Conservation (phyloP, 2,888 invertebrate species). For the Luperina testacea region DNA sequence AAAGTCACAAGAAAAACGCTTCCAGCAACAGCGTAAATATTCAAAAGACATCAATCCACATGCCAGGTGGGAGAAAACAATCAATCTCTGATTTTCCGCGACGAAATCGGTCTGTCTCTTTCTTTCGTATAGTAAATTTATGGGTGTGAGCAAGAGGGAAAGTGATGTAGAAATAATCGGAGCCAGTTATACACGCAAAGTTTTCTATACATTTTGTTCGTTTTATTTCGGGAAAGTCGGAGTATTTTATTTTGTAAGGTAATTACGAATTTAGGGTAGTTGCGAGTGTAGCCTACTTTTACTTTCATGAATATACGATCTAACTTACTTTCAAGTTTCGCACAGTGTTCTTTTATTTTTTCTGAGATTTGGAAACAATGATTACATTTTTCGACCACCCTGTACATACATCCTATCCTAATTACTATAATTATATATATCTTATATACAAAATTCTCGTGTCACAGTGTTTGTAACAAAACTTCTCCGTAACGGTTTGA, state of each 20-base stretch:
- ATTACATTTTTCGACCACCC: background rate
- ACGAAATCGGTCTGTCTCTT: constrained; percentile 62
- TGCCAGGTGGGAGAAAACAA: constrained; percentile 72
- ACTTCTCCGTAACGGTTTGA: too few species aligned
- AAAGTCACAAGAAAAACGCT: constrained; percentile 54
- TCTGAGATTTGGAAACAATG: background rate
- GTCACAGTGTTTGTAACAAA: too few species aligned
- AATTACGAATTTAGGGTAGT: constrained; percentile 44
- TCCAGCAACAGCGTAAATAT: constrained; percentile 66
- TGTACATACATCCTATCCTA: background rate
- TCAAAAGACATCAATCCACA: constrained; percentile 73
- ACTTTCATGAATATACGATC: background rate
- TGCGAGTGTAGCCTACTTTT: constrained; percentile 9
- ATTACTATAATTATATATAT: too few species aligned
- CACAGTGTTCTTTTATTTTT: background rate
- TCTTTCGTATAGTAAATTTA: constrained; percentile 49
- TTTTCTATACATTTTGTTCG: constrained; percentile 45
- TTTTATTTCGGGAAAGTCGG: constrained; percentile 23
- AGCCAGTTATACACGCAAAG: constrained; percentile 43
- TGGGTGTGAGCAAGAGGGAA: constrained; percentile 56
- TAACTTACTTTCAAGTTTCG: background rate
- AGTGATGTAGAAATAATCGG: constrained; percentile 69
- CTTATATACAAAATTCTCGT: too few species aligned
- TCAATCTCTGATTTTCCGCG: constrained; percentile 75
- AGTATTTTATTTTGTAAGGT: constrained; percentile 50